phyloP scores from a whole-genome alignment of 2,888 invertebrate species.

The Xanthia togata region DNA sequence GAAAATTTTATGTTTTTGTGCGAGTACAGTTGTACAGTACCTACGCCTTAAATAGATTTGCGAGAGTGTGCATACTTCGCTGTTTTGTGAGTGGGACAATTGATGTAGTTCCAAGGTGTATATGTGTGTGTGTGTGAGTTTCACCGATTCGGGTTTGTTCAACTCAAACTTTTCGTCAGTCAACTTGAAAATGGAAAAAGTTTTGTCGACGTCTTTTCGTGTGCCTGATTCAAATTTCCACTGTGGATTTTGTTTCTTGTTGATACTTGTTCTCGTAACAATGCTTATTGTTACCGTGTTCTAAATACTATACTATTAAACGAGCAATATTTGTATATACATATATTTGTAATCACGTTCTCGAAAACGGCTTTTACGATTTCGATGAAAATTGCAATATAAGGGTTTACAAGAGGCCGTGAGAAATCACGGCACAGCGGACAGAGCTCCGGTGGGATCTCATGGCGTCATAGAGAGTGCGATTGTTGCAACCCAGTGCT shows the following conservation, averaged over 20 bases:
- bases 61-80: background rate
- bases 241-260: no score
- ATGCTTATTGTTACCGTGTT: constrained; percentile 16
- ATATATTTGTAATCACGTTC: no score
- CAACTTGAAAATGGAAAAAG: constrained; percentile 51
- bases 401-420: no score
- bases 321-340: no score
- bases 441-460: no score
- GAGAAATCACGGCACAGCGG: no score
- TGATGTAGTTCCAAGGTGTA: constrained; percentile 5
- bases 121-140: constrained; percentile 12
- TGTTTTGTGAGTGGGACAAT: background rate
- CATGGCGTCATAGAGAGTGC: no score
- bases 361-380: no score
- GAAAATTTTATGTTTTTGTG: background rate
- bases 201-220: constrained; percentile 26
- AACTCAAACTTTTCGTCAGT: constrained; percentile 31
- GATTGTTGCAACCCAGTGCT: no score
- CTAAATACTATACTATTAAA: no score
- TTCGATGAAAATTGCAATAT: no score
- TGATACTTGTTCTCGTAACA: constrained; percentile 3
- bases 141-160: constrained; percentile 37
- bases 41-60: constrained; percentile 4
- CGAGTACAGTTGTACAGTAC: no score
- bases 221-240: constrained; percentile 31